Base-by-base conservation (phyloP, 37 sponge, comb jelly and placozoan species). In the Geodia barretti region DNA sequence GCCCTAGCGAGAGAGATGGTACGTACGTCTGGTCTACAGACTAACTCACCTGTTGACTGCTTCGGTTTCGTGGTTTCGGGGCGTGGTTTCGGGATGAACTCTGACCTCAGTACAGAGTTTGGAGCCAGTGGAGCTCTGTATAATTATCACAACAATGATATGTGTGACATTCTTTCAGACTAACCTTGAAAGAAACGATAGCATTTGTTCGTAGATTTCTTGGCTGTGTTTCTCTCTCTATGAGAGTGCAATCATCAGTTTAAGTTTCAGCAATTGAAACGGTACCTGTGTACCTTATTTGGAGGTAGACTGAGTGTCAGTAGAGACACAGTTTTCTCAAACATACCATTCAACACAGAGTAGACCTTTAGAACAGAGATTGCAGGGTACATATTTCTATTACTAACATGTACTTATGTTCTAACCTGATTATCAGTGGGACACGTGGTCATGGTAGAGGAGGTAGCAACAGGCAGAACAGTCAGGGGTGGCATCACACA, bases 71-170 rank as follows among this genome's bases (percentile, higher is more conserved):
- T 61, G 41, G 26, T 62, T 33, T 36, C 23, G 17, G 23, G 21
- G 26, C 31, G 5, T 19, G 60, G n/a, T 26, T 75, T 82, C 71
- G 70, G 42, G 26, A 39, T 35, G 58, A 89, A 64, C 60, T 93
- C 89, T 19, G 93, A 77, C 39, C 64, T 73, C 79, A 93, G 75
- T n/a, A 72, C 65, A 62, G 93, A 93, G 5, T 59, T 60, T 8
- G 81, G 34, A 30, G 33, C 62, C 19, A 93, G 71, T 38, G 93
- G 93, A 1, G 42, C 79, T 82, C 93, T 93, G 75, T 5, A 43
- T 28, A 21, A 54, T 1, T 3, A n/a, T 8, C 5, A 43, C 7
- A 47, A 14, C n/a, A n/a, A n/a, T n/a, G n/a, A n/a, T n/a, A n/a
- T n/a, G n/a, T n/a, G n/a, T n/a, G n/a, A n/a, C n/a, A n/a, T n/a